Evolutionary conservation across 2,113 vertebrate species (phyloP).

Genomic region (Sminthopsis crassicaudata): DNA sequence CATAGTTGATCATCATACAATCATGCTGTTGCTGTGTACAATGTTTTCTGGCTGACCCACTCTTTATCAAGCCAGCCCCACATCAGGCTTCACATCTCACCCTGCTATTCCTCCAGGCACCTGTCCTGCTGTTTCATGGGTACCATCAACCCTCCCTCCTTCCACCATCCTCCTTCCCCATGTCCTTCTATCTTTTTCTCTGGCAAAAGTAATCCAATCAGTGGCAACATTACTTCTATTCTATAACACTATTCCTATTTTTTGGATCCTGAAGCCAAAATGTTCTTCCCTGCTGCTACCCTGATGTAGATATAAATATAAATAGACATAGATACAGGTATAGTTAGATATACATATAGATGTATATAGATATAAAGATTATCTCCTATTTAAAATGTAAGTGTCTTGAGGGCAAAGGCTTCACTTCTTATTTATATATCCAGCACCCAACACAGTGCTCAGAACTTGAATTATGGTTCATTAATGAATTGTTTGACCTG

Average conservation of each 20-base stretch:
- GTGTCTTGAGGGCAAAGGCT: neutral
- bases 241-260: neutral
- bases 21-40: no score
- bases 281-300: neutral
- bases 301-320: neutral
- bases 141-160: neutral
- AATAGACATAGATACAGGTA: no score
- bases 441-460: neutral
- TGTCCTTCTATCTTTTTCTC: neutral
- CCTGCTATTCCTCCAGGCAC: neutral
- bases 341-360: no score
- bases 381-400: neutral
- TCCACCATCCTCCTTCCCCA: neutral
- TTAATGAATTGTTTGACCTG: neutral
- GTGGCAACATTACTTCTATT: neutral
- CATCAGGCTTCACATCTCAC: neutral
- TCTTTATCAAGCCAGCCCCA: neutral
- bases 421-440: neutral
- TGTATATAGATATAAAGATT: neutral
- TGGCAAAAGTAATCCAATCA: neutral
- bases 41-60: neutral
- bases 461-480: neutral
- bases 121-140: neutral
- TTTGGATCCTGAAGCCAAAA: neutral
- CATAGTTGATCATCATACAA: no score